Evolutionary conservation across 2,797 vertebrate species (phyloP).

Genomic region (Danio albolineatus): DNA sequence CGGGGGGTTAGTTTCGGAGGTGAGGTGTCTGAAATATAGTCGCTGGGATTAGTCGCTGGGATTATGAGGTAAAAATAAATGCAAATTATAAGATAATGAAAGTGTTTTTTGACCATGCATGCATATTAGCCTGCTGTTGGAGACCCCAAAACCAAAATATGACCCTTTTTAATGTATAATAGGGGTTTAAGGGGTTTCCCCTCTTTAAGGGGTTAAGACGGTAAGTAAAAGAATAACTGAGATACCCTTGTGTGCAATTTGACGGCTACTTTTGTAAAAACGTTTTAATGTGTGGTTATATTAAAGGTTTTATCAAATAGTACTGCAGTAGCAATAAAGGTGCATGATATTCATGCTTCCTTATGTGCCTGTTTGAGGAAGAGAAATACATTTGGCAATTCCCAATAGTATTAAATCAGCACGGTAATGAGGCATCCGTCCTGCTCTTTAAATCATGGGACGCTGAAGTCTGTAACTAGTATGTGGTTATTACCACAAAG

Average conservation of each 20-base stretch:
- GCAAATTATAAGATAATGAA: too few relatives aligned
- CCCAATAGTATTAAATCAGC: neutral
- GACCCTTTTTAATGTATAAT: too few relatives aligned
- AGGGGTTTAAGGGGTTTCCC: too few relatives aligned
- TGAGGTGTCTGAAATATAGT: too few relatives aligned
- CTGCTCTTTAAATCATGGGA: conserved; percentile 12
- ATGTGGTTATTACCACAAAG: conserved; percentile 19
- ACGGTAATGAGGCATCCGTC: neutral
- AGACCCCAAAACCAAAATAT: too few relatives aligned
- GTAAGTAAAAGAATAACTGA: neutral
- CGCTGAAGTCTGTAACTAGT: neutral
- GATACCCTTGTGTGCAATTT: neutral
- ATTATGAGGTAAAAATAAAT: too few relatives aligned
- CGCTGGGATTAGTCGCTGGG: too few relatives aligned
- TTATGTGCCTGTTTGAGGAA: neutral
- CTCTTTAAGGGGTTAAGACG: too few relatives aligned
- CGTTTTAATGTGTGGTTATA: neutral
- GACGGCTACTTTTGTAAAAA: neutral
- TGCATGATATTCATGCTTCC: neutral
- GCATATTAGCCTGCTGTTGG: too few relatives aligned
- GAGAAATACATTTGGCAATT: neutral
- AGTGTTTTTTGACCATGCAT: too few relatives aligned
- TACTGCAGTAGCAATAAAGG: neutral
- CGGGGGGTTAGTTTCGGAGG: too few relatives aligned
- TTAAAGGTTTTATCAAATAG: neutral